Base-by-base conservation (phyloP, 2,888 invertebrate genomes). In the Melangyna quadrimaculata region DNA sequence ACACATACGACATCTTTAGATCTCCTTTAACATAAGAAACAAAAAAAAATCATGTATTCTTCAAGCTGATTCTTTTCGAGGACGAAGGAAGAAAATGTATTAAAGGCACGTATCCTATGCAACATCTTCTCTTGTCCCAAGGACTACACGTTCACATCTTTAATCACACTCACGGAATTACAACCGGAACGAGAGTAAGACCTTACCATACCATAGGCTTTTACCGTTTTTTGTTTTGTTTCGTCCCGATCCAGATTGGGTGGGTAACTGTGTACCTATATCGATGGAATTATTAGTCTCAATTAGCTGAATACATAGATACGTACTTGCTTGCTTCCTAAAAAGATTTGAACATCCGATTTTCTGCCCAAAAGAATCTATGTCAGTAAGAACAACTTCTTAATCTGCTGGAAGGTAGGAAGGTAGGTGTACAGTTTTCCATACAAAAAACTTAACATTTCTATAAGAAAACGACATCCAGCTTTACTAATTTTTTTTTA, bases 141-240 rank as follows among this genome's bases (percentile, higher is more conserved):
- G 69, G 80, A 86, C 80, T 81, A 37, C 70, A 78, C 70, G 81
- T 77, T 19, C 17, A 45, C 24, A 63, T 74, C 77, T 81, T 77
- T 86, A 78, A 86, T 86, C 86, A 86, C 73, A 86, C 71, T 75
- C 77, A 86, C 32, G 37, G 77, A 77, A 77, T 81, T 81, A 81
- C 80, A 81, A 73, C 71, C 48, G 53, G 72, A 80, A 80, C 69
- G 75, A 69, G 40, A 35, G 3, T 35, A 43, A 43, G 48, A 55
- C 61, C 37, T 17, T 27, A 59, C 32, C 10, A 27, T 1, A n/a
- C 59, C 40, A n/a, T n/a, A n/a, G n/a, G n/a, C 35, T 9, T 17
- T 32, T 9, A 43, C 4, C 1, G 7, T 10, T 32, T 29, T 32
- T 29, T 70, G 45, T 51, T 32, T 29, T 32, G 24, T 70, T 37